A percentile compares a stretch with the other conserved stretches of the same genome.
phyloP scores from a whole-genome alignment of 2,797 vertebrate species.

The Sibirionetta formosa region DNA sequence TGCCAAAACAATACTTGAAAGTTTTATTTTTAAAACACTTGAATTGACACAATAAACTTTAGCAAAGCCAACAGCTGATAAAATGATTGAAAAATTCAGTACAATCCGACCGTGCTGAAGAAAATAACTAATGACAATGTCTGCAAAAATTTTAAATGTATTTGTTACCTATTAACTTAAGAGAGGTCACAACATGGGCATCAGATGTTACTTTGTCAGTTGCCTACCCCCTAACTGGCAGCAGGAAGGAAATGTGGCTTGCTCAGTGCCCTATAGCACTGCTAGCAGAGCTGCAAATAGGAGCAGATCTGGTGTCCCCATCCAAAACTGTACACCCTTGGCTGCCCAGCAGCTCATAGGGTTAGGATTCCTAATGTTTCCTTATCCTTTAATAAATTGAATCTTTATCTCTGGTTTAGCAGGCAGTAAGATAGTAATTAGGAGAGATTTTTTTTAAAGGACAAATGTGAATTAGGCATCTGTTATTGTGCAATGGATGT shows the following conservation, averaged over 20 bases:
- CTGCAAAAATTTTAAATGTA: not conserved
- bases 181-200: not conserved
- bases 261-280: not conserved
- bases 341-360: not conserved
- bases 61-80: not conserved
- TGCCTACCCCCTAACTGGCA: not conserved
- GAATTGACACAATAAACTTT: not conserved
- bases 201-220: not conserved
- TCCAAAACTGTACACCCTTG: not conserved
- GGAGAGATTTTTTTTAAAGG: not conserved
- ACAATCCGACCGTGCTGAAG: not conserved
- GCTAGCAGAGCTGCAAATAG: not conserved
- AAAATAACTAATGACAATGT: not conserved
- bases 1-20: not conserved
- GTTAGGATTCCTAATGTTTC: not conserved
- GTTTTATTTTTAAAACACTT: not conserved
- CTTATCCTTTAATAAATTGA: constrained; percentile 31
- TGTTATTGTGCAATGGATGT: not conserved
- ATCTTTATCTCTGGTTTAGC: constrained; percentile 4
- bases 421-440: not conserved
- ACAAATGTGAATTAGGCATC: not conserved
- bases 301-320: not conserved
- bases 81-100: not conserved
- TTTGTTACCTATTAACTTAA: not conserved
- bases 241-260: not conserved